Base-by-base conservation (phyloP, 2,888 invertebrate genomes). In the Drosophila quinaria region DNA sequence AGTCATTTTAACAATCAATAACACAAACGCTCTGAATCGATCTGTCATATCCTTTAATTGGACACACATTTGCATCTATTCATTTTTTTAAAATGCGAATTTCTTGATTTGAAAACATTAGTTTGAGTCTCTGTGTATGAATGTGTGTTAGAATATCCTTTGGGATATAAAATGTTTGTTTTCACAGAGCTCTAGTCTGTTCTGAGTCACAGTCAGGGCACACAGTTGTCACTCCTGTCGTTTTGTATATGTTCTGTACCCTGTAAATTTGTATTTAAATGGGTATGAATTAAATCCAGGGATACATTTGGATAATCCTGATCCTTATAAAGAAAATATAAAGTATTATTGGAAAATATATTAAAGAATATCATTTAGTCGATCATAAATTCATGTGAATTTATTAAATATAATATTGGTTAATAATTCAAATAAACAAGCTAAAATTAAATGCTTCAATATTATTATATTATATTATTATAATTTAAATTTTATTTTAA, bases 161-260 rank as follows among this genome's bases (percentile, higher is more conserved):
- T 68, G 49, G 65, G 76, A 71, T 72, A 72, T 78, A 64, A 69
- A 76, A 71, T 77, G 76, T 76, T 78, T 80, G 68, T 76, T 71
- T 75, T 58, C 54, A 63, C 76, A 80, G 68, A 70, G 67, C 73
- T 75, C 69, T 67, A 71, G 62, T 68, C 61, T 80, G 75, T 79
- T 82, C 79, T 67, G 56, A 51, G 64, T 54, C 47, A n/a, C 39
- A 41, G 41, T 15, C 25, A 31, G 22, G 13, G 19, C 19, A 47
- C 37, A 19, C 56, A 19, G 9, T 22, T 25, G 25, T 22, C 49
- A 47, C 17, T 64, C 25, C 15, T 56, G 42, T 3, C 22, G 39
- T 31, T 42, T 39, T 55, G 47, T 55, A 41, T 55, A 56, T 42
- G 29, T 39, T 10, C 22, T 33, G 56, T 25, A 54, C 49, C 17